Conservation (phyloP, 2,888 invertebrate species). For the Sylvicola cinctus region DNA sequence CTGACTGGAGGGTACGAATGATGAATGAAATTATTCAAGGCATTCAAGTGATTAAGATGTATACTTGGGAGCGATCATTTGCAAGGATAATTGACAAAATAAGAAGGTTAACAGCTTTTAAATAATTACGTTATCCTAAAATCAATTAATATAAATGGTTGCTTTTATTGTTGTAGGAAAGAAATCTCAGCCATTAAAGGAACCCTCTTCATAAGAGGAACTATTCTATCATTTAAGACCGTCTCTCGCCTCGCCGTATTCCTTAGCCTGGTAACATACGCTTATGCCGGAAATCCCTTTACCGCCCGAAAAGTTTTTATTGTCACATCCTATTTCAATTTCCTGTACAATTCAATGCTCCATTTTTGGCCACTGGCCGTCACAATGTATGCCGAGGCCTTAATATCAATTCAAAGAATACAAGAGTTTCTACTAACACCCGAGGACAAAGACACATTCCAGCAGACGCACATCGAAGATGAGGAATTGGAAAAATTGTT, state of each 20-base stretch:
- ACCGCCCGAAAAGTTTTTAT: constrained; percentile 73
- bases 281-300: constrained; percentile 45
- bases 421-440: constrained; percentile 39
- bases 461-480: not conserved
- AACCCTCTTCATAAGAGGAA: constrained; percentile 53
- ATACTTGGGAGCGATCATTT: constrained; percentile 85
- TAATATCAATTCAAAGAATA: constrained; percentile 34
- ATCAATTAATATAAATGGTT: no score
- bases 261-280: constrained; percentile 58
- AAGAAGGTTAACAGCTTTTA: constrained; percentile 33
- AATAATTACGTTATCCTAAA: no score
- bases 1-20: constrained; percentile 73
- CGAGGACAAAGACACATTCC: constrained; percentile 20
- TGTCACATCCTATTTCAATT: constrained; percentile 75
- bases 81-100: constrained; percentile 42
- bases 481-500: no score
- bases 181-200: no score
- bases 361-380: constrained; percentile 62
- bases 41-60: constrained; percentile 89
- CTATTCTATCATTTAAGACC: constrained; percentile 63
- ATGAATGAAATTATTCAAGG: constrained; percentile 56
- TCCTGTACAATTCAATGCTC: constrained; percentile 66
- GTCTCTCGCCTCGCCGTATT: constrained; percentile 77
- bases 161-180: no score
- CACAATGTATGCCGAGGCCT: constrained; percentile 37